Base-by-base conservation (phyloP, 2,888 invertebrate genomes). In the Ditula angustiorana region DNA sequence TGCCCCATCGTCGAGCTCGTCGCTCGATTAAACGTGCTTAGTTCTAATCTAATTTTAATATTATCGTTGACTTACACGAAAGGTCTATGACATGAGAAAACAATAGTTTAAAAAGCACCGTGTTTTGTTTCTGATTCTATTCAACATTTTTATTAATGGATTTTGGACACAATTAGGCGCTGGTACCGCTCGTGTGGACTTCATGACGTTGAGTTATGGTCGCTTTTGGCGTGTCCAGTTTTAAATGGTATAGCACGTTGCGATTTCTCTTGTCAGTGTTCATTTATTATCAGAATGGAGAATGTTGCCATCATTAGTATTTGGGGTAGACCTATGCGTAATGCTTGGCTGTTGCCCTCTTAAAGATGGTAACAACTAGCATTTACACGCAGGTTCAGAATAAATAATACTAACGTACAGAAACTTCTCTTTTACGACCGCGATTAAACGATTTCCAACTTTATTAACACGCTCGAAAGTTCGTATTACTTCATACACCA, bases 141-240 rank as follows among this genome's bases (percentile, higher is more conserved):
- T 81, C 76, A 63, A 73, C 67, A 63, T 58, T 75, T 73, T 78
- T 79, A 83, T 82, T 84, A 84, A 85, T 84, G 80, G 76, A 77
- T 72, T 71, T 75, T 59, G 71, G 74, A 72, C 73, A 68, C 68
- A 74, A 75, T 78, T 72, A 76, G 73, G 61, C 61, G 61, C 30
- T 21, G 24, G 41, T 41, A 11, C 10, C 5, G 16, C 35, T 5
- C 13, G 11, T 33, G 1, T 37, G 16, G 1, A 37, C 35, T 19
- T 19, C 30, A 19, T 49, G 11, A 0, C 1, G 1, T 1, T 4
- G 2, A 1, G 2, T 13, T 23, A 41, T n/a, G 30, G 56, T 24
- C 24, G 23, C 7, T 24, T 41, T 33, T 33, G 13, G 13, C 0
- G 7, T 13, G 35, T 37, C 0, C 26, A 26, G 26, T 26, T 37